These are phyloP conservation scores for Lomographa bimaculata DNA, from an alignment of 2,888 invertebrate genomes.

Conservation along the genomic window DNA sequence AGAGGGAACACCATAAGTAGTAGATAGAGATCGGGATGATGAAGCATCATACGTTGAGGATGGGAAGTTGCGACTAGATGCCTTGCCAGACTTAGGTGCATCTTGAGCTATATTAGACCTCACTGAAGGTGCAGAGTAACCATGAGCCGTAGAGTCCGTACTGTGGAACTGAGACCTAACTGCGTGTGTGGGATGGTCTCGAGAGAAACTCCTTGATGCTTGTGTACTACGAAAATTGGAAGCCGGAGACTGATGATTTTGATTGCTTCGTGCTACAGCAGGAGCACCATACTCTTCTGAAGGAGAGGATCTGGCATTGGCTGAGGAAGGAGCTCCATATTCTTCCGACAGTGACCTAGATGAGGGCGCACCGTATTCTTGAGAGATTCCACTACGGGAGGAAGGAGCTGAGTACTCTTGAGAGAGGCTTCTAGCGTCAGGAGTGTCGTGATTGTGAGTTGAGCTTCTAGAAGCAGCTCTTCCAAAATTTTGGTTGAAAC, in stretches of 20 bases:
- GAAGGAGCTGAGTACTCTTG: conserved; percentile 1
- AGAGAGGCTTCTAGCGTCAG: conserved; percentile 2
- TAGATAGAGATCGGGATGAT: conserved; percentile 5
- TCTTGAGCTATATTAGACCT: conserved; percentile 10
- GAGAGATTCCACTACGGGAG: conserved; percentile 5
- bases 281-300: conserved; percentile 43
- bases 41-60: conserved; percentile 8
- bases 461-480: conserved; percentile 7
- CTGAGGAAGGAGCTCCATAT: conserved; percentile 26
- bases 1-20: conserved; percentile 12
- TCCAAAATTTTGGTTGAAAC: conserved; percentile 20
- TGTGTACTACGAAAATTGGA: conserved; percentile 8
- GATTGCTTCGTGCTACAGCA: conserved; percentile 3
- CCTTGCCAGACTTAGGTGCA: conserved; percentile 3
- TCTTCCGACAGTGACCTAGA: conserved; percentile 22
- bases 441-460: background rate
- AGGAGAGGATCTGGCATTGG: conserved; percentile 15
- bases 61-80: background rate
- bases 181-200: background rate
- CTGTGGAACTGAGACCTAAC: conserved; percentile 2
- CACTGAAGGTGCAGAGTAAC: background rate
- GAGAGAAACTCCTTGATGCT: background rate
- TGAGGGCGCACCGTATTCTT: conserved; percentile 27
- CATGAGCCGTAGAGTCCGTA: background rate
- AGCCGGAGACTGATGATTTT: background rate